Evolutionary conservation across 2,113 vertebrate genomes (phyloP).

Genomic region (Lucifuga dentata): DNA sequence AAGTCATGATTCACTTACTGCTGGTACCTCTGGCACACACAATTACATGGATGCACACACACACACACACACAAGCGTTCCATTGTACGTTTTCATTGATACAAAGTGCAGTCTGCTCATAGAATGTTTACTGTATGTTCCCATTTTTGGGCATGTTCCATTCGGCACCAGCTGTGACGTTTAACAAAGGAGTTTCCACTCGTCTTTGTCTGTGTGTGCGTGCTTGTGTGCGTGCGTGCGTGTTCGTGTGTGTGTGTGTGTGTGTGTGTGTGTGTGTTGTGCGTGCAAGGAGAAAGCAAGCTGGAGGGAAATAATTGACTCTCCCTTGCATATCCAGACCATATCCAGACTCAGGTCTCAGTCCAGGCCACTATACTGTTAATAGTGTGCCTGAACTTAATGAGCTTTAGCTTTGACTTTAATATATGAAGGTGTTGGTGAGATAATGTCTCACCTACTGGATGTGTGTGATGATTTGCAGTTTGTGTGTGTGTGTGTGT

Average conservation of each 20-base stretch:
- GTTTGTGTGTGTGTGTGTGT: constrained; percentile 1
- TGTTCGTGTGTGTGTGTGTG: constrained; percentile 36
- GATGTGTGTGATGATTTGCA: constrained; percentile 10
- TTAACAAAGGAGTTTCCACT: constrained; percentile 72
- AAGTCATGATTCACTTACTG: constrained; percentile 71
- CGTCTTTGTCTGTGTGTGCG: constrained; percentile 28
- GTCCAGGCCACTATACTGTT: not conserved
- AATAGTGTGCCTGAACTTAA: constrained; percentile 32
- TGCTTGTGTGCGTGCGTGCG: constrained; percentile 28
- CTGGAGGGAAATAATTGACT: constrained; percentile 70
- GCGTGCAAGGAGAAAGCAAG: constrained; percentile 30
- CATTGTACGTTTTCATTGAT: constrained; percentile 45
- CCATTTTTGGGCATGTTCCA: constrained; percentile 71
- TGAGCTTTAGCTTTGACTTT: constrained; percentile 29
- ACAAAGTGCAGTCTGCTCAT: constrained; percentile 59
- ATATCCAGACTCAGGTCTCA: constrained; percentile 78
- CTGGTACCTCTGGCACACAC: constrained; percentile 41
- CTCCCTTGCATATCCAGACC: constrained; percentile 63
- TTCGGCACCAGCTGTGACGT: constrained; percentile 65
- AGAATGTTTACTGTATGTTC: constrained; percentile 54
- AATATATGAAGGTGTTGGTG: constrained; percentile 19
- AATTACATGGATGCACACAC: constrained; percentile 15
- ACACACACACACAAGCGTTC: constrained; percentile 23
- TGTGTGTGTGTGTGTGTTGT: constrained; percentile 34
- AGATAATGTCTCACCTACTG: constrained; percentile 32